These are phyloP conservation scores for Pseudorasbora parva DNA, from an alignment of 2,113 vertebrate genomes.

Conservation along the genomic window DNA sequence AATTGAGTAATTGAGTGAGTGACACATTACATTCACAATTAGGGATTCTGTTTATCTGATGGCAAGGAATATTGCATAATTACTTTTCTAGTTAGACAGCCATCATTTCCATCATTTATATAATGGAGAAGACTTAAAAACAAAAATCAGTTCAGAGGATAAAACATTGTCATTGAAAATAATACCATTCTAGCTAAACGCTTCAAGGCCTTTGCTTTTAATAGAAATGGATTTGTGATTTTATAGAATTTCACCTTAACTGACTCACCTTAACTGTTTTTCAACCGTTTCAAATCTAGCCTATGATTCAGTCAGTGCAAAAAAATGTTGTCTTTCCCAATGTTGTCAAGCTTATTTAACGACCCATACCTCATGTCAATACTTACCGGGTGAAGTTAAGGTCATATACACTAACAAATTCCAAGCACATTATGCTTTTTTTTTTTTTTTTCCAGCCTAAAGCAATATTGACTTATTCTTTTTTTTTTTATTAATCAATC, in stretches of 20 bases:
- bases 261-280: no score
- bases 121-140: constrained; percentile 27
- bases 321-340: neutral
- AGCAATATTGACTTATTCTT: no score
- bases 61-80: constrained; percentile 42
- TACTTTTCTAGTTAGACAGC: constrained; percentile 21
- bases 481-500: no score
- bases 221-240: neutral
- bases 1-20: no score
- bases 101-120: constrained; percentile 31
- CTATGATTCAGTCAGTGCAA: neutral
- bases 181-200: neutral
- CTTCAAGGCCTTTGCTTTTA: neutral
- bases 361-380: constrained; percentile 63
- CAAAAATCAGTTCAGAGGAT: constrained; percentile 2
- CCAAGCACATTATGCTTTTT: constrained; percentile 55
- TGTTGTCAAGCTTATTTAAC: constrained; percentile 57
- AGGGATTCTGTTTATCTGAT: constrained; percentile 30
- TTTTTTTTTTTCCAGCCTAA: neutral
- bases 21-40: no score
- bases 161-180: constrained; percentile 22
- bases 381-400: constrained; percentile 68
- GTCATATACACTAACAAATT: constrained; percentile 66
- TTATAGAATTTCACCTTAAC: neutral
- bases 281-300: neutral